Percentiles rank a stretch among this genome's conserved stretches.
These are phyloP conservation scores for Tuberolachnus salignus DNA, from an alignment of 2,888 invertebrate species.

Conservation along the genomic window DNA sequence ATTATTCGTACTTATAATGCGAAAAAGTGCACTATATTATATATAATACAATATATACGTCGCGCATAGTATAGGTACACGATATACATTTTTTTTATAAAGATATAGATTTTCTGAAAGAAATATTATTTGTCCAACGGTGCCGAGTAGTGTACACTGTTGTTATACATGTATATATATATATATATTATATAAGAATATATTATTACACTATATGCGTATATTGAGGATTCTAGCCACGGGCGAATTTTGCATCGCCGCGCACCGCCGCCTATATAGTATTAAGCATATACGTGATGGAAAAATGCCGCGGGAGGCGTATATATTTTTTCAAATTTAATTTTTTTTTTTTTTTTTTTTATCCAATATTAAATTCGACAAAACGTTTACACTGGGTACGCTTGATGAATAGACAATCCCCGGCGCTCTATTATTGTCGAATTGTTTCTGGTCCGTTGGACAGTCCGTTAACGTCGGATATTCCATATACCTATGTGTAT, in stretches of 20 bases:
- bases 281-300: neutral
- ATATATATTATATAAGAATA: no score
- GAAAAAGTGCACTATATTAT: no score
- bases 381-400: conserved; percentile 52
- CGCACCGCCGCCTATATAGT: neutral
- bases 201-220: no score
- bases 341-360: no score
- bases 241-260: neutral
- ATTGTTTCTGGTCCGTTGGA: conserved; percentile 54
- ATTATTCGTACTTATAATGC: no score
- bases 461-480: conserved; percentile 54
- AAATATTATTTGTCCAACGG: neutral
- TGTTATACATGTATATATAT: no score
- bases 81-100: no score
- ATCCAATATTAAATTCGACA: conserved; percentile 42
- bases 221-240: no score
- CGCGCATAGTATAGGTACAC: no score
- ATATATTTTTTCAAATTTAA: conserved; percentile 31
- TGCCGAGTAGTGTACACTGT: neutral
- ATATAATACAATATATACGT: no score
- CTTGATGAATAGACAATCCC: conserved; percentile 51
- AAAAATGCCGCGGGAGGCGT: neutral
- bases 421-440: conserved; percentile 54
- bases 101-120: no score
- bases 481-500: neutral